Evolutionary conservation across 2,797 vertebrate species (phyloP), one percentile per base, ranked within the genome.

Genomic region (Megaceryle alcyon): DNA sequence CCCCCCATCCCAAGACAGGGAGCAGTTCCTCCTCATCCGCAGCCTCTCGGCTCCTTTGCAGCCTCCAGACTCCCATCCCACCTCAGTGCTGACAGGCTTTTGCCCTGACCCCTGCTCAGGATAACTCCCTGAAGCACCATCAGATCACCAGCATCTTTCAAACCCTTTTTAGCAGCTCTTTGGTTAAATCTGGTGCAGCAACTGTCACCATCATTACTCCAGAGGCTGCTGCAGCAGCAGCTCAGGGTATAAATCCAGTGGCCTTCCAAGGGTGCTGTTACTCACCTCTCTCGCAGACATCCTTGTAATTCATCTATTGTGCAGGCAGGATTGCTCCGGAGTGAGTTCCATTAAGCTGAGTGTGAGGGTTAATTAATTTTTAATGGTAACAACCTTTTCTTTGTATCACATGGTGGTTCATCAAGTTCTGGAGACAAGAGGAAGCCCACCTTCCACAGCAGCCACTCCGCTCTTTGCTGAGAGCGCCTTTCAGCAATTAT

Each of bases 341-440:
- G 86, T 1, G 18, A 69, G 33, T 72, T 76, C 88, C 90, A 86
- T 79, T 46, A 91, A 84, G 75, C 86, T 49, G 81, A 2, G 3
- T 66, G 88, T 3, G 73, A 88, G 82, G 82, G 73, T 92, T 94
- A 95, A 96, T 96, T 93, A 86, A 95, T 94, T 90, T 96, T 94
- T 95, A 66, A 92, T 64, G 86, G 56, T 93, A 77, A 84, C 92
- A 89, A 82, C 86, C 88, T 96, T 94, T 92, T 39, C 92, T 96
- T 80, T 83, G 85, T 75, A 21, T 46, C 69, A 31, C 86, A 21
- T 2, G 79, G 86, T 2, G 6, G 68, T 61, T 85, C 84, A 19
- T 39, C 82, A 37, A 19, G 90, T 25, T 49, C 73, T 15, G 68
- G 90, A 49, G 78, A 73, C 71, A 46, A 64, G 79, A 11, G 37